Evolutionary conservation across 2,888 invertebrate species (phyloP), one percentile per base, ranked within the genome.

Genomic region (Hydraecia micacea): DNA sequence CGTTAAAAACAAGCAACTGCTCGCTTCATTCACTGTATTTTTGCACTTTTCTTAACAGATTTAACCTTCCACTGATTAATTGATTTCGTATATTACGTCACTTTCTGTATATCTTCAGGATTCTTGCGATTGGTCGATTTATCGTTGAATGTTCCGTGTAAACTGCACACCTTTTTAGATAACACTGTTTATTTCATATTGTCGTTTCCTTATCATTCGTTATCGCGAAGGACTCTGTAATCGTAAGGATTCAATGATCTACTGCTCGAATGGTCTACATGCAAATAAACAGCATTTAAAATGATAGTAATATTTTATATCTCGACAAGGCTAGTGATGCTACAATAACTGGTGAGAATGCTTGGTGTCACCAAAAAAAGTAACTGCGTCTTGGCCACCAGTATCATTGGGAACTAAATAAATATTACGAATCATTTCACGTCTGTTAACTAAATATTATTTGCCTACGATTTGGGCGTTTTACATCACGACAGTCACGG

Each of bases 221-320:
- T 95, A 94, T 94, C 94, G 80, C 80, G 87, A 90, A 92, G 91
- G 91, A 91, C 92, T 90, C 92, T 94, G 93, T 91, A 92, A 94
- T 94, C 91, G 88, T 85, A 87, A 89, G 89, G 87, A 91, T 88
- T 88, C 86, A 88, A 88, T 91, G 89, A 90, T 90, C 89, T 80
- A 91, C 86, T 91, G 89, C 86, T 81, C 89, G 84, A 89, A 89
- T 92, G 91, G 92, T 93, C 91, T 91, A 93, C 89, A 91, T 91
- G 91, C 88, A 89, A 93, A 91, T 90, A 90, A 90, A 91, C 90
- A 90, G 87, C 83, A 80, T 77, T 81, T 83, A 46, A 76, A 36
- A 28, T 36, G 36, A 21, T 36, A 28, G 46, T 46, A 60, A n/a
- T 46, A 36, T 36, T 28, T 75, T 25, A 18, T 52, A 62, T 32